A percentile compares a stretch with the other conserved stretches of the same genome.
phyloP scores from a whole-genome alignment of 1,140 invertebrate species.

The Lepidurus apus region DNA sequence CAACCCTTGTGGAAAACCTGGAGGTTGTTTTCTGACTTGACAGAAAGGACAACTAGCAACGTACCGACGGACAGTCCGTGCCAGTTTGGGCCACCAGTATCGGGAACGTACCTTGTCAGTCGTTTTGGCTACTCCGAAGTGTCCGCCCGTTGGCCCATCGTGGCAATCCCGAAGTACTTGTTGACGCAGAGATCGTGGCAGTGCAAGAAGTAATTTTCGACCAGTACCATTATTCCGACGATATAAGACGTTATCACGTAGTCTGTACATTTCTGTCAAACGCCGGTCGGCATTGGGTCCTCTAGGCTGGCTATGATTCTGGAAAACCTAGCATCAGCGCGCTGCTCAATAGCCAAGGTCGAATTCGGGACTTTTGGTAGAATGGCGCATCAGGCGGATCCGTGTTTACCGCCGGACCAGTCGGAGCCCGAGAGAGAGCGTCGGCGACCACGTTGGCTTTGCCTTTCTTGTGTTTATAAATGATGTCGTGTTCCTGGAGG shows the following conservation, averaged over 20 bases:
- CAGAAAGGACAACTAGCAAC: slow-evolving; percentile 37
- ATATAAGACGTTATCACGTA: background rate
- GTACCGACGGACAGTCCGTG: slow-evolving; percentile 32
- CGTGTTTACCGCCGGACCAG: background rate
- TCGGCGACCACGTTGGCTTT: slow-evolving; percentile 20
- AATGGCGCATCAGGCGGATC: background rate
- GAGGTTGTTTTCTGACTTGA: slow-evolving; percentile 36
- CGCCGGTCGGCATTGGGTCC: background rate
- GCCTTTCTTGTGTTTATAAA: background rate
- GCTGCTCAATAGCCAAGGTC: background rate
- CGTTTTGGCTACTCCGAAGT: slow-evolving; percentile 38
- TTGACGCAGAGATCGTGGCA: slow-evolving; percentile 23
- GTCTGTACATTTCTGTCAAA: background rate
- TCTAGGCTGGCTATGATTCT: background rate
- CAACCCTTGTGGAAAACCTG: background rate
- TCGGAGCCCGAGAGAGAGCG: background rate
- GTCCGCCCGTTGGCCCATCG: slow-evolving; percentile 35
- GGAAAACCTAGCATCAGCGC: background rate
- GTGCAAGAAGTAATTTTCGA: slow-evolving; percentile 30
- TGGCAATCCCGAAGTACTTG: slow-evolving; percentile 33
- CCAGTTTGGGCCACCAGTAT: slow-evolving; percentile 38
- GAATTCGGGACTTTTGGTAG: background rate
- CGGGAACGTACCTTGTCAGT: slow-evolving; percentile 32
- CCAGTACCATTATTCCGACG: background rate
- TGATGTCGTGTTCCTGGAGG: slow-evolving; percentile 39